Base-by-base conservation (phyloP, 2,113 vertebrate species). In the Eptatretus burgeri region DNA sequence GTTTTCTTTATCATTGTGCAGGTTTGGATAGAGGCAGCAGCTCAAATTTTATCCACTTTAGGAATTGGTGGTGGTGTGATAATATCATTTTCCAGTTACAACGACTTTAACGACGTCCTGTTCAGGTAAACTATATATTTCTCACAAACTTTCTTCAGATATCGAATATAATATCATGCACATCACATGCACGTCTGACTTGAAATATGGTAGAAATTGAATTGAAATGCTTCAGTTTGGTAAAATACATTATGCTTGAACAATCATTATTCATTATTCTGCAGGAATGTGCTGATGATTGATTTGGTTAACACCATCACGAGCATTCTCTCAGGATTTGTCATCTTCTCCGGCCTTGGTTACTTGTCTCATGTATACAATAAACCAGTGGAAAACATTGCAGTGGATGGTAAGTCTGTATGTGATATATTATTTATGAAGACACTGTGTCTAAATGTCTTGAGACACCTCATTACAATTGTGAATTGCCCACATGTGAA, bases 1-100 rank as follows among this genome's bases (percentile, higher is more conserved):
- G 27, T 41, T 41, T 41, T 41, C 3, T 41, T 41, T 41, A 7
- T 41, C 27, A 41, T 41, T 41, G 27, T 41, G 27, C 52, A 79
- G 78, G 75, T 79, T 20, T 80, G 78, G 77, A 70, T 78, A 27
- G 72, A 77, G 67, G 78, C 78, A 19, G 76, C 77, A 19, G 73
- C 74, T 19, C 78, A 79, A 68, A 72, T 80, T 20, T 77, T 80
- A 64, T 77, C 76, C 70, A 79, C 78, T 49, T 64, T 77, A 41
- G 77, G 78, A 65, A 73, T 80, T 63, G 72, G 73, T 8, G 78
- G 76, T 64, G 77, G 77, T 19, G 70, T 69, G 56, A 76, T 78
- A 76, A 69, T 78, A 49, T 78, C 78, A 2, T 72, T 78, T 74
- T 73, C 77, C 2, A 79, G 78, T 68, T 80, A 78, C 72, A 79